phyloP scores from a whole-genome alignment of 2,888 invertebrate genomes.

The Dorcus hopei region DNA sequence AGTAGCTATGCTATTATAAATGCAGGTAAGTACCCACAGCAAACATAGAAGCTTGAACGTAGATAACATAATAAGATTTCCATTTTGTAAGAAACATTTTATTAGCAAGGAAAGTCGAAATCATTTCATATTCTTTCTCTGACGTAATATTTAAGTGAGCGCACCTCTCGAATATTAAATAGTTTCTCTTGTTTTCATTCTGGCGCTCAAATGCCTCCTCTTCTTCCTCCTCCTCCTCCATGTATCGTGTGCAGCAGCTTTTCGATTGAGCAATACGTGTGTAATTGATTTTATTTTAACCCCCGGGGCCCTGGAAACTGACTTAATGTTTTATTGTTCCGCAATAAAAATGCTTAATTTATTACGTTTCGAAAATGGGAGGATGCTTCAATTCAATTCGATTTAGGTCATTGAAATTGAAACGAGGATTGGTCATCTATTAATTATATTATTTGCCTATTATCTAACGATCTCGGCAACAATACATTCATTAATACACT shows the following conservation, averaged over 20 bases:
- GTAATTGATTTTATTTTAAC: conserved; percentile 28
- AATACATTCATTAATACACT: no score
- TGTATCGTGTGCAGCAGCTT: conserved; percentile 4
- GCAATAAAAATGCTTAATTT: conserved; percentile 19
- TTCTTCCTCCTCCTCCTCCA: no score
- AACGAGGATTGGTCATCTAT: conserved; percentile 7
- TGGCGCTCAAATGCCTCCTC: no score
- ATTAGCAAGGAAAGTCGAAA: no score
- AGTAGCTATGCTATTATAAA: conserved; percentile 1
- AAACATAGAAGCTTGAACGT: neutral
- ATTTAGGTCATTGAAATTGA: conserved; percentile 27
- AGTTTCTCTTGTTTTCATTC: conserved; percentile 2
- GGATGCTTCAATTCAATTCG: conserved; percentile 15
- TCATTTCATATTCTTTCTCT: no score
- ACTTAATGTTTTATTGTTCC: conserved; percentile 27
- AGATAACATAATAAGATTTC: no score
- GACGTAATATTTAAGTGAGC: conserved; percentile 4
- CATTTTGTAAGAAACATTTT: no score
- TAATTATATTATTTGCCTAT: conserved; percentile 5
- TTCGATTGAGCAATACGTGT: conserved; percentile 26
- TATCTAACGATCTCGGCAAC: no score
- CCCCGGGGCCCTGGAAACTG: conserved; percentile 25
- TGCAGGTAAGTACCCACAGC: neutral
- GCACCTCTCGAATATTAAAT: conserved; percentile 17
- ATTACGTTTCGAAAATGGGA: conserved; percentile 24